These are phyloP conservation scores for Pelosia muscerda DNA, from an alignment of 2,888 invertebrate genomes.

Conservation along the genomic window DNA sequence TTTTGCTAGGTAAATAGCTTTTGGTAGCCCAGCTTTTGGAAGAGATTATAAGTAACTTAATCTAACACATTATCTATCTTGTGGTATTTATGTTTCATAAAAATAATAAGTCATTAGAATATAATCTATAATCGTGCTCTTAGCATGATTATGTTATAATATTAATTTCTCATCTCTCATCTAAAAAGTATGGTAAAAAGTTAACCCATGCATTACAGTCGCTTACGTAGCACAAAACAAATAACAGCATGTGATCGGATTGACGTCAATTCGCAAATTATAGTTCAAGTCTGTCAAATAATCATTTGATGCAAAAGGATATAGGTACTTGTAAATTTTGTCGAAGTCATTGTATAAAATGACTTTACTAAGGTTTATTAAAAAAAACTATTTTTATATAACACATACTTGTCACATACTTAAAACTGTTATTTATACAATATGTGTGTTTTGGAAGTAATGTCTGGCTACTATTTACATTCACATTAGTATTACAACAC, in stretches of 20 bases:
- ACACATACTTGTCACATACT: constrained; percentile 11
- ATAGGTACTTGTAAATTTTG: constrained; percentile 16
- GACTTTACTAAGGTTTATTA: background rate
- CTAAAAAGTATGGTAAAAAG: constrained; percentile 20
- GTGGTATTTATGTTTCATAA: background rate
- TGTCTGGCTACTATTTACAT: constrained; percentile 14
- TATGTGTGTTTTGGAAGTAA: background rate
- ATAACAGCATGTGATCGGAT: constrained; percentile 23
- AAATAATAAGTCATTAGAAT: background rate
- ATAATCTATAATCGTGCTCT: background rate
- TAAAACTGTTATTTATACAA: constrained; percentile 18
- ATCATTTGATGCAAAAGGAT: constrained; percentile 33
- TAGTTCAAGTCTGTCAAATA: constrained; percentile 34
- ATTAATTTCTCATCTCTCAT: background rate
- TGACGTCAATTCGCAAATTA: constrained; percentile 43
- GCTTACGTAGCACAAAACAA: constrained; percentile 13
- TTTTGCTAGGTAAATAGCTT: too few species aligned
- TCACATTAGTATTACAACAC: constrained; percentile 5
- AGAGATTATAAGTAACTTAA: too few species aligned
- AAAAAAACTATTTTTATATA: constrained; percentile 16
- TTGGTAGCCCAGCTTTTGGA: too few species aligned
- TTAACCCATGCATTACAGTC: constrained; percentile 21
- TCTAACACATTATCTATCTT: background rate
- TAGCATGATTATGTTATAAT: background rate
- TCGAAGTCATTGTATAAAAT: background rate